Evolutionary conservation across 2,113 vertebrate genomes (phyloP).

Genomic region (Nerophis ophidion): DNA sequence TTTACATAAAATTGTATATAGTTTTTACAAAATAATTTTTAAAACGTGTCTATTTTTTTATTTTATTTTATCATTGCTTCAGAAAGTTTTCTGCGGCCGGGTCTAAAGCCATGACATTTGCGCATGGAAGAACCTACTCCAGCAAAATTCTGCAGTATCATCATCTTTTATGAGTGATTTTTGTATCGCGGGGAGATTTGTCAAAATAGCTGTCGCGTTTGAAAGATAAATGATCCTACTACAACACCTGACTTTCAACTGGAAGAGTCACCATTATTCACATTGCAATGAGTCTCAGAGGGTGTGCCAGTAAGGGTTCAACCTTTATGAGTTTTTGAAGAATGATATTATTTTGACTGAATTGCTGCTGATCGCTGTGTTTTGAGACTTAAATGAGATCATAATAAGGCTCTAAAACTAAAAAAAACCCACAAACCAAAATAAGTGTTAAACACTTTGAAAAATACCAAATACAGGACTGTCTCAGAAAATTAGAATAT

Average conservation of each 20-base stretch:
- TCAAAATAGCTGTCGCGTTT: conserved; percentile 33
- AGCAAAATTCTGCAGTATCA: conserved; percentile 20
- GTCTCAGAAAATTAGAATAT: too few species aligned
- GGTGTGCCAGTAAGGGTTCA: conserved; percentile 16
- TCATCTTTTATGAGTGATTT: conserved; percentile 31
- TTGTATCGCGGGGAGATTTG: conserved; percentile 35
- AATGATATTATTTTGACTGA: conserved; percentile 10
- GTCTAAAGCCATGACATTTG: conserved; percentile 10
- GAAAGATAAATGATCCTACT: conserved; percentile 41
- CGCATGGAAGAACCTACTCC: background rate
- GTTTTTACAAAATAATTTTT: too few species aligned
- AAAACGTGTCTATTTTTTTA: too few species aligned
- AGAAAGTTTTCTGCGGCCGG: too few species aligned
- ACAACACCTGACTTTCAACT: conserved; percentile 31
- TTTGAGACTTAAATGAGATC: conserved; percentile 3
- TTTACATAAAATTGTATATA: too few species aligned
- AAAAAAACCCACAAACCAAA: background rate
- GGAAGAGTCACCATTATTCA: conserved; percentile 28
- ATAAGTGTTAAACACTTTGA: conserved; percentile 2
- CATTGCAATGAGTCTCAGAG: conserved; percentile 22
- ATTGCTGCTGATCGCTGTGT: conserved; percentile 13
- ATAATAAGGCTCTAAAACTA: conserved; percentile 3
- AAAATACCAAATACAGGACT: background rate
- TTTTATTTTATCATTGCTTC: too few species aligned
- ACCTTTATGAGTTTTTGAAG: conserved; percentile 13